Conservation (phyloP, 2,888 invertebrate genomes). For the Ornithoptera alexandrae region DNA sequence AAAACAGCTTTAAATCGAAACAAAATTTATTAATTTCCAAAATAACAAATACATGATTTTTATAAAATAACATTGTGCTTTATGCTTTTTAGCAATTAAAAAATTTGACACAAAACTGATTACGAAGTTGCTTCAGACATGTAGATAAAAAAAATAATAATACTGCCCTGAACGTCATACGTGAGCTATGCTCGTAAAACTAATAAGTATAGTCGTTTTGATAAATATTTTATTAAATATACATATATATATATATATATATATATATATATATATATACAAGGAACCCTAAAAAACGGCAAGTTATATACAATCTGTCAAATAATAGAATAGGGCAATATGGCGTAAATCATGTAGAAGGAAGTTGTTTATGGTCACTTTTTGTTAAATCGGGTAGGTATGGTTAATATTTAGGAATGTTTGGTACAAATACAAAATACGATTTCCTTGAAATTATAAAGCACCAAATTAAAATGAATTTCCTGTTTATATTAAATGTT, state of each 20-base stretch:
- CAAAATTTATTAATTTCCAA: not conserved
- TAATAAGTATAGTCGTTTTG: not conserved
- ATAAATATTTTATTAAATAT: not conserved
- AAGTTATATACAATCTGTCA: not conserved
- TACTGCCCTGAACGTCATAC: not conserved
- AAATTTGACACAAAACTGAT: not conserved
- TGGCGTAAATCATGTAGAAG: not conserved
- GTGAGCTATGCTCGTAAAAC: conserved; percentile 1
- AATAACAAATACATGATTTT: not conserved
- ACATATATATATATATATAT: not conserved
- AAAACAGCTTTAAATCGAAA: not conserved
- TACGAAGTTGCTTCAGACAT: not conserved
- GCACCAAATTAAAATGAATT: too few relatives aligned
- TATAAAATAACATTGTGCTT: not conserved
- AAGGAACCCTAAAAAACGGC: not conserved
- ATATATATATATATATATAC: conserved; percentile 7
- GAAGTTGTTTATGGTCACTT: not conserved
- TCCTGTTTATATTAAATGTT: too few relatives aligned
- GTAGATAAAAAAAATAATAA: not conserved
- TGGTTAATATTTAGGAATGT: not conserved
- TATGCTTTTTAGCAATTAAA: not conserved
- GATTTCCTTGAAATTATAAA: too few relatives aligned
- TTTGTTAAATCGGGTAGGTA: not conserved
- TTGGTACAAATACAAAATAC: not conserved
- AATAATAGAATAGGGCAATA: not conserved